A percentile compares a stretch with the other conserved stretches of the same genome.
These are phyloP conservation scores for Haemorhous mexicanus DNA, from an alignment of 2,113 vertebrate species.

Conservation along the genomic window DNA sequence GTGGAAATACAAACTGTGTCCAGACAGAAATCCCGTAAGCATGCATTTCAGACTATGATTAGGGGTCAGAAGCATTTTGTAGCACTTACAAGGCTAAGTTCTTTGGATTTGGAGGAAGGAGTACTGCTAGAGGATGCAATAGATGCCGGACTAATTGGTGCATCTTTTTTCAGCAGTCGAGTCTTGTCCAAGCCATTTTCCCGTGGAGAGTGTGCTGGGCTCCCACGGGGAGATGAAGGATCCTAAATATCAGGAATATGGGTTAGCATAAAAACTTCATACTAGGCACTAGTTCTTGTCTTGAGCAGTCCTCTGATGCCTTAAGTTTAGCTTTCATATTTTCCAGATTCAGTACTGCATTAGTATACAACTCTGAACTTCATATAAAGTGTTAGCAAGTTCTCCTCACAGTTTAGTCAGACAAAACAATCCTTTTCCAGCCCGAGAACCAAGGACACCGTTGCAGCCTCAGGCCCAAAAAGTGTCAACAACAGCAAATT, in stretches of 20 bases:
- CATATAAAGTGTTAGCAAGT: neutral
- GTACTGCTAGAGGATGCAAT: constrained; percentile 98
- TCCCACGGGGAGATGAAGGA: constrained; percentile 92
- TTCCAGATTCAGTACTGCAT: neutral
- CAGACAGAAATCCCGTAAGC: neutral
- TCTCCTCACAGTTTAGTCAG: neutral
- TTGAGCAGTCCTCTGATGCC: neutral
- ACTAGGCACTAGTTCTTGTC: neutral
- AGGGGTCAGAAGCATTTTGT: neutral
- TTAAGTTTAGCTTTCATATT: neutral
- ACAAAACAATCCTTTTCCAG: neutral
- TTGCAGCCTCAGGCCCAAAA: neutral
- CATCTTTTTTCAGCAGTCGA: constrained; percentile 94
- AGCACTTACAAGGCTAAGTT: constrained; percentile 93
- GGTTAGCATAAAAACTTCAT: neutral
- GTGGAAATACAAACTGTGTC: neutral
- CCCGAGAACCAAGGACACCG: neutral
- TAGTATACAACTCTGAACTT: neutral
- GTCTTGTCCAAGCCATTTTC: constrained; percentile 98
- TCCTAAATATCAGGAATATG: constrained; percentile 76
- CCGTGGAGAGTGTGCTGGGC: constrained; percentile 92
- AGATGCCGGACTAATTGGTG: constrained; percentile 94
- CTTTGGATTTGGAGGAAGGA: constrained; percentile 98
- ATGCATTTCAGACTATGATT: neutral
- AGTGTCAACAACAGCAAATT: neutral